These are phyloP conservation scores for Xiphophorus maculatus DNA, from an alignment of 2,113 vertebrate species.

Conservation along the genomic window DNA sequence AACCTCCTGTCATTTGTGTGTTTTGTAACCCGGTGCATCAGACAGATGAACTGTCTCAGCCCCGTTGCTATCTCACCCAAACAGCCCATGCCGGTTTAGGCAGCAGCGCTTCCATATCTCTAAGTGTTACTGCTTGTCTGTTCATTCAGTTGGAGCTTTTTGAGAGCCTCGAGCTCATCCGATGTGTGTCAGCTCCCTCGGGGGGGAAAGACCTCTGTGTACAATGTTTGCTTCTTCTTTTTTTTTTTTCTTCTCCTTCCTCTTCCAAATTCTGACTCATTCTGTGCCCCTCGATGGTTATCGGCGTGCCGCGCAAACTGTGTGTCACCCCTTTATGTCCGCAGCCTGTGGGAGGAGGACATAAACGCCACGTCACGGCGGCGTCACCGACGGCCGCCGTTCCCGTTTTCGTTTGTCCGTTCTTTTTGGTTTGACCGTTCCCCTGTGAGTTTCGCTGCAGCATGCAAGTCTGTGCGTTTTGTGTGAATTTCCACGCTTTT, in stretches of 20 bases:
- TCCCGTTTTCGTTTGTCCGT: slow-evolving; percentile 25
- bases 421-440: slow-evolving; percentile 3
- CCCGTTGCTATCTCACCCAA: slow-evolving; percentile 64
- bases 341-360: slow-evolving; percentile 45
- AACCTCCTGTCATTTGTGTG: slow-evolving; percentile 31
- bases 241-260: neutral
- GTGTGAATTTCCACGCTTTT: slow-evolving; percentile 45
- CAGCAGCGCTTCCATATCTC: slow-evolving; percentile 72
- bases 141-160: slow-evolving; percentile 81
- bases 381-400: slow-evolving; percentile 53
- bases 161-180: slow-evolving; percentile 63
- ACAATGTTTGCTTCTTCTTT: slow-evolving; percentile 48
- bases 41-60: slow-evolving; percentile 51
- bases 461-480: slow-evolving; percentile 53
- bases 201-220: slow-evolving; percentile 59
- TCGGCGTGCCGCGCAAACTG: slow-evolving; percentile 46
- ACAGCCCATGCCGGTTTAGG: slow-evolving; percentile 68
- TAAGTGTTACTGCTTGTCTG: slow-evolving; percentile 81
- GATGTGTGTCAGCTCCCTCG: slow-evolving; percentile 67
- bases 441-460: slow-evolving; percentile 41
- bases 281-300: slow-evolving; percentile 50
- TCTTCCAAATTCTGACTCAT: slow-evolving; percentile 51
- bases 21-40: slow-evolving; percentile 63
- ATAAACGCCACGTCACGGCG: slow-evolving; percentile 32
- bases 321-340: slow-evolving; percentile 47